Percentiles rank a stretch among this genome's conserved stretches.
These are phyloP conservation scores for Furcifer pardalis DNA, from an alignment of 2,797 vertebrate genomes.

Conservation along the genomic window DNA sequence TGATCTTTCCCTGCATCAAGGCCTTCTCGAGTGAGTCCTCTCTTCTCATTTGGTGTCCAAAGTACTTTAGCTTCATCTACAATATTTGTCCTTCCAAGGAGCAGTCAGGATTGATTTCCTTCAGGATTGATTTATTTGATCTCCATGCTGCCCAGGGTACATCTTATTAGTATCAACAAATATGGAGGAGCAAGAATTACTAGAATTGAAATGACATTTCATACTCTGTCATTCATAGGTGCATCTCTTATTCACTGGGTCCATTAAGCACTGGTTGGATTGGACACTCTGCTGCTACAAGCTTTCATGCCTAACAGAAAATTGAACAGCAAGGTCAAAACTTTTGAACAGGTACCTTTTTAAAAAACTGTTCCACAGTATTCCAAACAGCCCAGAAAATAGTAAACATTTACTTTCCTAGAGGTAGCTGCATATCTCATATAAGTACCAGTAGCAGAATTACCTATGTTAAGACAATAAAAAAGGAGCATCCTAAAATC, in stretches of 20 bases:
- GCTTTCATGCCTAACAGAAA: constrained; percentile 4
- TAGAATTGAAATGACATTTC: not conserved
- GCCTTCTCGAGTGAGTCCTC: too few species aligned
- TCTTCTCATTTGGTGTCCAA: too few species aligned
- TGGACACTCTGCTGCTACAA: not conserved
- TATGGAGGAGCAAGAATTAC: too few species aligned
- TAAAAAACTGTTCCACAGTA: constrained; percentile 63
- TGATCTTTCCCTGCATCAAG: too few species aligned
- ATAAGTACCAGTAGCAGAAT: constrained; percentile 41
- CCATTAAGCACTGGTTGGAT: not conserved
- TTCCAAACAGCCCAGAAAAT: constrained; percentile 49
- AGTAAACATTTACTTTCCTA: constrained; percentile 63
- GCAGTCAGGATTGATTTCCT: too few species aligned
- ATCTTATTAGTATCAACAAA: not conserved
- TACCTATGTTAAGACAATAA: constrained; percentile 53
- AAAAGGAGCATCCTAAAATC: constrained; percentile 62
- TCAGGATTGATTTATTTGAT: too few species aligned
- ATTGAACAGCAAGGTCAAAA: constrained; percentile 64
- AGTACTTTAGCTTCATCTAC: too few species aligned
- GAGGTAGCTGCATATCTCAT: constrained; percentile 46
- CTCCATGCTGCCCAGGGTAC: too few species aligned
- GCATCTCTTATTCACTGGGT: constrained; percentile 16
- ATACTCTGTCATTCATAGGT: not conserved
- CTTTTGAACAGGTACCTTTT: constrained; percentile 53
- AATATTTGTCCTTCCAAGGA: too few species aligned